Percentiles rank a stretch among this genome's conserved stretches.
phyloP scores from a whole-genome alignment of 2,797 vertebrate genomes.

The Falco berigora region DNA sequence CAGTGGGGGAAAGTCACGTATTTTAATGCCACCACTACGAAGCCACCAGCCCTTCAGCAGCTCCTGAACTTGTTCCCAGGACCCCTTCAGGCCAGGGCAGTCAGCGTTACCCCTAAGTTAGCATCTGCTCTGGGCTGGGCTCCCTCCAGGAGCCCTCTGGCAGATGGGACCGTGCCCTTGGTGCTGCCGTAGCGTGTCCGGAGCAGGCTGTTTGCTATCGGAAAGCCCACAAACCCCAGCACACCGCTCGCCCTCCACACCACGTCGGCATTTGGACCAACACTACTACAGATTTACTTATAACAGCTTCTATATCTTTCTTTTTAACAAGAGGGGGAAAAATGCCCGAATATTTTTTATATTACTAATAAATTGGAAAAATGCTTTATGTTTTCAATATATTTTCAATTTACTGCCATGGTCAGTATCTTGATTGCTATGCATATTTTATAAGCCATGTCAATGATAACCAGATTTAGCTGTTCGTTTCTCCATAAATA shows the following conservation, averaged over 20 bases:
- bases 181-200: fast-evolving
- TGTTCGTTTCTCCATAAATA: constrained; percentile 24
- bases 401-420: constrained; percentile 50
- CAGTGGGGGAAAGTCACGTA: fast-evolving
- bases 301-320: constrained; percentile 9
- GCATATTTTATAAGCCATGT: constrained; percentile 46
- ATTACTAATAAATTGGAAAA: constrained; percentile 45
- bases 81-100: background rate
- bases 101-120: background rate
- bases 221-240: background rate
- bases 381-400: constrained; percentile 65
- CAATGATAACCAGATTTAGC: constrained; percentile 56
- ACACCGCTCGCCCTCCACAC: background rate
- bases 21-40: background rate
- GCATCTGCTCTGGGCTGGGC: background rate
- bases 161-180: background rate
- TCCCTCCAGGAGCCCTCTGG: background rate
- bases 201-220: background rate
- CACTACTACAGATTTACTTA: background rate
- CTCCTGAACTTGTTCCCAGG: background rate
- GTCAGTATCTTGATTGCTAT: constrained; percentile 36
- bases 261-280: fast-evolving
- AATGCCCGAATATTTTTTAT: background rate
- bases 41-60: background rate
- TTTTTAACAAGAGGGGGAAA: background rate